These are phyloP conservation scores for Cyrtonyx montezumae DNA, from an alignment of 2,113 vertebrate species.

Conservation along the genomic window DNA sequence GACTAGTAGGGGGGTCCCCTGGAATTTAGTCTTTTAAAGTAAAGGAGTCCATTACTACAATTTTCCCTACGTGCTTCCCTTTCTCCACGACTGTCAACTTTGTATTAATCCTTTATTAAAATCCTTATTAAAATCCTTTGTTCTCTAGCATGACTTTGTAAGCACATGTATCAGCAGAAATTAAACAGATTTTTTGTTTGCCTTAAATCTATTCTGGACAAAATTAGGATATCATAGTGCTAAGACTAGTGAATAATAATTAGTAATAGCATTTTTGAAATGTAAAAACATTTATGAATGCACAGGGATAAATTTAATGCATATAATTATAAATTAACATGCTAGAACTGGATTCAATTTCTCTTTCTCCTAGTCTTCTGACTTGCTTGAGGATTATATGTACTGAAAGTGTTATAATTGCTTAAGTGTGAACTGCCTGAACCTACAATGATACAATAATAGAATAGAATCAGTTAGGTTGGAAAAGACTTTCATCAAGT, in stretches of 20 bases:
- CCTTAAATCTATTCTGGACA: neutral
- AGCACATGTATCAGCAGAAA: neutral
- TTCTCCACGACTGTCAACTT: neutral
- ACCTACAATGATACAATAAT: neutral
- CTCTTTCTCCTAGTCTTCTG: neutral
- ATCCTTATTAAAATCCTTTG: too few species aligned
- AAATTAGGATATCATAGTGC: neutral
- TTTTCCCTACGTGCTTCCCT: neutral
- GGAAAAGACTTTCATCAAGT: neutral
- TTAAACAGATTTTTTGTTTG: neutral
- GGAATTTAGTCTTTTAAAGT: too few species aligned
- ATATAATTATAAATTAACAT: neutral
- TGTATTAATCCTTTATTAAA: too few species aligned
- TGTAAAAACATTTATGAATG: fast-evolving
- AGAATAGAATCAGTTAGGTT: neutral
- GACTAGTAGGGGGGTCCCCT: too few species aligned
- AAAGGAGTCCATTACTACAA: too few species aligned
- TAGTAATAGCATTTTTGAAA: neutral
- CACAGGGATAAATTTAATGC: neutral
- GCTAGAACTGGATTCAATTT: neutral
- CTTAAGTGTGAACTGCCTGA: neutral
- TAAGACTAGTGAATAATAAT: neutral
- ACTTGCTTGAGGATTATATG: neutral
- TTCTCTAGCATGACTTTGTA: neutral
- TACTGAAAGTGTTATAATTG: neutral